Base-by-base conservation (phyloP, 2,888 invertebrate genomes). In the Aphrophora alni region DNA sequence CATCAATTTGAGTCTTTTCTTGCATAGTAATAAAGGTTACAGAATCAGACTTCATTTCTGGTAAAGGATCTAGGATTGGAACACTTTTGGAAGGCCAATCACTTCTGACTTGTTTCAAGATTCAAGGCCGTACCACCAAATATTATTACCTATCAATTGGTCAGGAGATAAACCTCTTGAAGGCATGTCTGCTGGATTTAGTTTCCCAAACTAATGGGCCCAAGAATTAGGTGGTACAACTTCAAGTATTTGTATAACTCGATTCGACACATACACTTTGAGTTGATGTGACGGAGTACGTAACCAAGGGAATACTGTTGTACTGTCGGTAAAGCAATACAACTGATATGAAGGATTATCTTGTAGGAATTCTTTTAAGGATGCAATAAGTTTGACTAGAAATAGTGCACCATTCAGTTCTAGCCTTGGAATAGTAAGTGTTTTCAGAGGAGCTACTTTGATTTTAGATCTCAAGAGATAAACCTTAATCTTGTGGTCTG, bases 241-340 rank as follows among this genome's bases (percentile, higher is more conserved):
- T 17, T 71, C 71, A n/a, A n/a, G n/a, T n/a, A n/a, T n/a, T n/a
- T n/a, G 21, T 27, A 71, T 28, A 21, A 71, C 71, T 71, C 71
- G 25, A 28, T 71, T 71, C 17, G 4, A 71, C 17, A 71, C 71
- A 71, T n/a, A n/a, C n/a, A n/a, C n/a, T n/a, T n/a, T n/a, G n/a
- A n/a, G 71, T 71, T 71, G 21, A 71, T 71, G 25, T 17, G 71
- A 1, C 24, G 71, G 71, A 21, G 71, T 71, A 24, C 27, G 71
- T 71, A 71, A 8, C 71, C 71, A 71, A 3, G 71, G 24, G 14
- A 71, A 24, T 14, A 71, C 71, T 27, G 71, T 71, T 17, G 21
- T 21, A 71, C 25, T 71, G 25, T 71, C 71, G 24, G 71, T 71
- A 24, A 71, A 71, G 27, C 71, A 21, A 27, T n/a, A n/a, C n/a